A percentile compares a stretch with the other conserved stretches of the same genome.
These are phyloP conservation scores for Atherix ibis DNA, from an alignment of 2,888 invertebrate genomes.

Conservation along the genomic window DNA sequence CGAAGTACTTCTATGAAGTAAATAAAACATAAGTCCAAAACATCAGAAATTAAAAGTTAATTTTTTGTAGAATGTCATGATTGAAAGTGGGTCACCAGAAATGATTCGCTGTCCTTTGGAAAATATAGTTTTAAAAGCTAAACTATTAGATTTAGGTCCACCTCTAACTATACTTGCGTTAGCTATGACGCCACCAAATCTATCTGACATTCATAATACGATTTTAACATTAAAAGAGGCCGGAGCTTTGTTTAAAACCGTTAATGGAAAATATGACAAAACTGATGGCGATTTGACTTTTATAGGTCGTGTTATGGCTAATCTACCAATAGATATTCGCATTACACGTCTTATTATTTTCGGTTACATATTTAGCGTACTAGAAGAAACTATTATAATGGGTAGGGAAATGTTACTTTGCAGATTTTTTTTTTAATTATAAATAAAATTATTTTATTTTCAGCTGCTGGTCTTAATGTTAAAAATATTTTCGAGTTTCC, in stretches of 20 bases:
- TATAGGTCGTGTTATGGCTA: slow-evolving; percentile 68
- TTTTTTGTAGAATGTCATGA: slow-evolving; percentile 32
- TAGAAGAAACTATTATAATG: slow-evolving; percentile 75
- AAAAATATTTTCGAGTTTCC: slow-evolving; percentile 65
- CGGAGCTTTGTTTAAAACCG: slow-evolving; percentile 58
- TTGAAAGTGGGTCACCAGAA: slow-evolving; percentile 50
- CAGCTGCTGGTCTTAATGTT: slow-evolving; percentile 67
- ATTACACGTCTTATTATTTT: slow-evolving; percentile 71
- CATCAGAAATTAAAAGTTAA: slow-evolving; percentile 6
- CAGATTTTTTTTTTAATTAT: no score
- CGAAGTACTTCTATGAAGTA: slow-evolving; percentile 47
- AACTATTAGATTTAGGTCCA: slow-evolving; percentile 67
- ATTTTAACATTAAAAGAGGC: slow-evolving; percentile 70
- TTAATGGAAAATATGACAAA: slow-evolving; percentile 35
- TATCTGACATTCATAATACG: slow-evolving; percentile 64
- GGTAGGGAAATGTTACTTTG: no score
- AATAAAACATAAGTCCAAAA: slow-evolving; percentile 10
- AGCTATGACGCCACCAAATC: slow-evolving; percentile 75
- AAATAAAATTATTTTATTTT: slow-evolving; percentile 17
- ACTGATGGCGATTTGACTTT: slow-evolving; percentile 78
- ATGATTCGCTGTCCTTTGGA: slow-evolving; percentile 70
- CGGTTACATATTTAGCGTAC: slow-evolving; percentile 70
- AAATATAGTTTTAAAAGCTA: slow-evolving; percentile 60
- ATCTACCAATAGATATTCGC: slow-evolving; percentile 66
- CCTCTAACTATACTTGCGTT: slow-evolving; percentile 62